phyloP scores from a whole-genome alignment of 2,888 invertebrate genomes.

The Coleophora deauratella region DNA sequence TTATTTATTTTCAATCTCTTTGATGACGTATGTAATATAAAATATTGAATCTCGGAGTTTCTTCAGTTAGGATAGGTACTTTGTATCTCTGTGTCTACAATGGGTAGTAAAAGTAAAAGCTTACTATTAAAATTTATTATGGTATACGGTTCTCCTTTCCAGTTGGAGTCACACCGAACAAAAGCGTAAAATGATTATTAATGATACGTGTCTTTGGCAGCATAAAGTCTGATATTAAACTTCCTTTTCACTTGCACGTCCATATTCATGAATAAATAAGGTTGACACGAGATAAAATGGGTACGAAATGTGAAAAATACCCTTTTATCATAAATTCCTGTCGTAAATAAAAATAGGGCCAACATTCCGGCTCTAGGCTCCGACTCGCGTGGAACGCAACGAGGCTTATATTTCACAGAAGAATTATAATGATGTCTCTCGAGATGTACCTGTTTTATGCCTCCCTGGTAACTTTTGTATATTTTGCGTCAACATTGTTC shows the following conservation, averaged over 20 bases:
- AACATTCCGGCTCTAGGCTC: constrained; percentile 1
- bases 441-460: constrained; percentile 13
- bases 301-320: constrained; percentile 21
- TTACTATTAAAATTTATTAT: too few relatives aligned
- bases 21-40: neutral
- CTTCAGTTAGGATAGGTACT: too few relatives aligned
- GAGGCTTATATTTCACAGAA: constrained; percentile 18
- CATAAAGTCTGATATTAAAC: neutral
- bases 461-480: constrained; percentile 9
- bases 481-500: constrained; percentile 1
- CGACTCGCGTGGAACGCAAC: constrained; percentile 7
- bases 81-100: too few relatives aligned
- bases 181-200: too few relatives aligned
- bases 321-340: constrained; percentile 37
- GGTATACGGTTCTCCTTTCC: too few relatives aligned
- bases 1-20: constrained; percentile 1
- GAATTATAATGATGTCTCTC: constrained; percentile 13
- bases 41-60: too few relatives aligned
- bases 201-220: neutral
- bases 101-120: too few relatives aligned
- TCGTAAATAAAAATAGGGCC: constrained; percentile 23
- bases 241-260: neutral
- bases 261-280: constrained; percentile 13
- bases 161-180: too few relatives aligned
- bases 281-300: constrained; percentile 22